Percentiles rank a stretch among this genome's conserved stretches.
These are phyloP conservation scores for Brassicogethes aeneus DNA, from an alignment of 2,888 invertebrate genomes.

Conservation along the genomic window DNA sequence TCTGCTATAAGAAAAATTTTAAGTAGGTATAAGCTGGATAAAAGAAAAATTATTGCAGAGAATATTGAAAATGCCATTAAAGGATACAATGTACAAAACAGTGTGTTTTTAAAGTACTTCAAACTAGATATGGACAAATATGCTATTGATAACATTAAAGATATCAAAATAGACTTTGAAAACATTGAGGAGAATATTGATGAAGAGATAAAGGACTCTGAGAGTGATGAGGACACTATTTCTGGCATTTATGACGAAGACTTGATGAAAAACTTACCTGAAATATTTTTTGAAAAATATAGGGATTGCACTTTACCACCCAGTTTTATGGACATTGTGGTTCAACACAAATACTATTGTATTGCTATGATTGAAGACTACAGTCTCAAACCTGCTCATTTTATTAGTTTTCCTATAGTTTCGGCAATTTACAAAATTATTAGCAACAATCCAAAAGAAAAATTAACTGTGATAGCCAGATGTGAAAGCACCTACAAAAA, in stretches of 20 bases:
- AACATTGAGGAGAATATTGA: conserved; percentile 3
- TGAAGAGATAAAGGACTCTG: conserved; percentile 2
- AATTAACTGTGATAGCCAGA: conserved; percentile 29
- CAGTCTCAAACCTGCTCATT: conserved; percentile 48
- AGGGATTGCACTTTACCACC: conserved; percentile 53
- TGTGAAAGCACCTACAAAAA: conserved; percentile 19
- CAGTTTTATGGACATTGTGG: conserved; percentile 58
- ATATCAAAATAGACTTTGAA: too few species aligned
- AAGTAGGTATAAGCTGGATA: conserved; percentile 48
- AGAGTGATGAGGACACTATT: conserved; percentile 5
- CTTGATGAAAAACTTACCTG: conserved; percentile 37
- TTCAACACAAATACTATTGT: conserved; percentile 55
- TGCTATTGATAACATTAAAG: too few species aligned
- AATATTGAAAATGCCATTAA: conserved; percentile 55
- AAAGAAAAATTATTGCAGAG: conserved; percentile 45
- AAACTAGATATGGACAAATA: conserved; percentile 20
- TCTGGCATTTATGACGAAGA: conserved; percentile 15
- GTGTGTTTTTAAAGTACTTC: conserved; percentile 52
- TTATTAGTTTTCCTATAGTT: conserved; percentile 53
- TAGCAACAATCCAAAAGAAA: conserved; percentile 13
- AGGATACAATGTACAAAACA: conserved; percentile 52
- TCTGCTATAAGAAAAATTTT: conserved; percentile 61
- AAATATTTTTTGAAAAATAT: conserved; percentile 59
- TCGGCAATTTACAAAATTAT: conserved; percentile 46
- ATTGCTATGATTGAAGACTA: conserved; percentile 66